phyloP scores from a whole-genome alignment of 2,888 invertebrate genomes.

The Platerodrilus igneus region DNA sequence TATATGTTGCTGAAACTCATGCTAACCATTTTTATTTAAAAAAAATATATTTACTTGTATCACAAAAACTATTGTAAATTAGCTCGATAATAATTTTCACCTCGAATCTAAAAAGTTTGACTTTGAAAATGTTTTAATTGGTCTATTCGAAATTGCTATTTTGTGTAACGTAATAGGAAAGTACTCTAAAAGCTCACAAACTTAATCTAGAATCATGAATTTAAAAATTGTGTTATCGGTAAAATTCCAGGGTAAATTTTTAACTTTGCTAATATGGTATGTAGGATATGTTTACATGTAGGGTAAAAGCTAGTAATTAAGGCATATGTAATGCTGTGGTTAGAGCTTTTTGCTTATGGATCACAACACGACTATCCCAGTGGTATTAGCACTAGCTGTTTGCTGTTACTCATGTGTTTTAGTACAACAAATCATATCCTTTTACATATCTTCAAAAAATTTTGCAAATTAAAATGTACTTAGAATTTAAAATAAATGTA shows the following conservation, averaged over 20 bases:
- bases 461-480: too few species aligned
- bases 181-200: constrained; percentile 19
- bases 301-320: constrained; percentile 29
- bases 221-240: constrained; percentile 36
- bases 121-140: too few species aligned
- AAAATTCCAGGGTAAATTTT: constrained; percentile 42
- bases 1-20: too few species aligned
- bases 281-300: constrained; percentile 24
- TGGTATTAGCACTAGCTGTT: constrained; percentile 43
- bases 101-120: too few species aligned
- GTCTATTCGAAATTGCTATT: too few species aligned
- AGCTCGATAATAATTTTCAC: constrained; percentile 6
- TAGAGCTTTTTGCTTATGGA: constrained; percentile 48
- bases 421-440: constrained; percentile 14
- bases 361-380: constrained; percentile 49
- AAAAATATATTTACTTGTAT: too few species aligned
- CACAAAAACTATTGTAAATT: not conserved
- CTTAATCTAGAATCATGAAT: constrained; percentile 12
- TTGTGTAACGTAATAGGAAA: too few species aligned
- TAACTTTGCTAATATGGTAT: constrained; percentile 24
- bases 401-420: constrained; percentile 42
- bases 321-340: constrained; percentile 42
- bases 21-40: too few species aligned
- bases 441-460: constrained; percentile 19
- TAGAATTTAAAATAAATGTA: not conserved